Conservation (phyloP, 2,797 vertebrate genomes). For the Orestias chungarensis region DNA sequence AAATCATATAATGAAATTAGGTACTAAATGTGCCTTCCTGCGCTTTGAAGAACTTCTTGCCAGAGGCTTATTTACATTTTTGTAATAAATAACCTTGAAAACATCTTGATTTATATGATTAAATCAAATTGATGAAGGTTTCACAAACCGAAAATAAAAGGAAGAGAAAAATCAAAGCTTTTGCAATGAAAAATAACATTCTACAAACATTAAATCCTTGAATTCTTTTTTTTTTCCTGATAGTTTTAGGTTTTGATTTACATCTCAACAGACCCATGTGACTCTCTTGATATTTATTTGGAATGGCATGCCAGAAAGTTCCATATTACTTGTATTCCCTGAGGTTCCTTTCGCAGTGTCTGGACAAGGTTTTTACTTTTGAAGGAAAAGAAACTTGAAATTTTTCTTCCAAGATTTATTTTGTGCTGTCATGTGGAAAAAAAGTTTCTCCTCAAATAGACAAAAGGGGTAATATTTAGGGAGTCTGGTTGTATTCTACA, state of each 20-base stretch:
- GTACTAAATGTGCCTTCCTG: conserved; percentile 29
- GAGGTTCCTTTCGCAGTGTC: conserved; percentile 43
- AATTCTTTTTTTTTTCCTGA: conserved; percentile 7
- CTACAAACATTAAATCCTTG: conserved; percentile 8
- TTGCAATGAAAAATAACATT: conserved; percentile 35
- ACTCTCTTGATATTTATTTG: conserved; percentile 63
- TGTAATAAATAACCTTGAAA: conserved; percentile 59
- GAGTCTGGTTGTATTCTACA: not conserved
- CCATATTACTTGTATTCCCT: conserved; percentile 23
- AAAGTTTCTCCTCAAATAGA: conserved; percentile 3
- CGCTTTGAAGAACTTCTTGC: conserved; percentile 8
- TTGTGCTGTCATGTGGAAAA: conserved; percentile 16
- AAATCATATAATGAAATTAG: conserved; percentile 25
- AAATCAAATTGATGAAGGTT: conserved; percentile 36
- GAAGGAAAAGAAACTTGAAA: conserved; percentile 34
- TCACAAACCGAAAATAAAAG: conserved; percentile 42
- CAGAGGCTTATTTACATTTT: conserved; percentile 37
- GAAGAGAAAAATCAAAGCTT: conserved; percentile 38
- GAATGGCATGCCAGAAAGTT: conserved; percentile 46
- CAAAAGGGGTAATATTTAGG: not conserved
- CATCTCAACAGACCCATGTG: conserved; percentile 40
- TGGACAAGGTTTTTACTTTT: conserved; percentile 57
- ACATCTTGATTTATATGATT: conserved; percentile 24
- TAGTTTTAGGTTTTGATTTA: conserved; percentile 36
- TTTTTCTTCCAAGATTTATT: conserved; percentile 25